Base-by-base conservation (phyloP, 2,888 invertebrate genomes). In the Leucophenga maculata region DNA sequence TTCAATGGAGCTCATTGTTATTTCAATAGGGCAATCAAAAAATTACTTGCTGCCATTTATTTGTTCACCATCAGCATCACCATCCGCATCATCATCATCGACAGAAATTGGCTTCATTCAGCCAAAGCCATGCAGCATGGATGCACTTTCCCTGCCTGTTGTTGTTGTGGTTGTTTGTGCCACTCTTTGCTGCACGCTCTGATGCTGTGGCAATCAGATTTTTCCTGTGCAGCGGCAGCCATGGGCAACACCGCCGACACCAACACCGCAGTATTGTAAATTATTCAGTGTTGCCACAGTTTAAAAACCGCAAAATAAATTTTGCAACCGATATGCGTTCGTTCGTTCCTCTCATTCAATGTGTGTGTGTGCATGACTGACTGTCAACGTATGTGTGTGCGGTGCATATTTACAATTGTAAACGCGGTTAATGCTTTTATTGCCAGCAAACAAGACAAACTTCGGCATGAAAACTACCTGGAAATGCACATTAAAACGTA, bases 271-370 rank as follows among this genome's bases (percentile, higher is more conserved):
- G 14, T 32, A 18, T 60, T 60, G 68, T 60, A 60, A 68, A 68
- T 50, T 59, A 59, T 68, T 48, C 52, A 68, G 52, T 22, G 50
- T 68, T 16, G 68, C 68, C 62, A 68, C 52, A 60, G n/a, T 60
- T 68, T 46, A 16, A 50, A 52, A 68, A 20, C 68, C 68, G 48
- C 68, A 68, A 60, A 68, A 60, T 50, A 68, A 60, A 57, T 59
- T 67, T 57, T 20, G 22, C 57, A 55, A 46, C 62, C 44, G 20
- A 14, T 6, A 65, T 65, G 16, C 46, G 16, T n/a, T 9, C 4
- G 31, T 26, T 31, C 4, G 3, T 26, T 59, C 13, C 16, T 22
- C 6, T 59, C 14, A 57, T 14, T 18, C 14, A 44, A 20, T 46
- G 9, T 16, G 20, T 44, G 11, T 54, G 1, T 54, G 16, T 54